A percentile compares a stretch with the other conserved stretches of the same genome.
Evolutionary conservation across 2,113 vertebrate species (phyloP).

Genomic region (Turdus rufiventris): DNA sequence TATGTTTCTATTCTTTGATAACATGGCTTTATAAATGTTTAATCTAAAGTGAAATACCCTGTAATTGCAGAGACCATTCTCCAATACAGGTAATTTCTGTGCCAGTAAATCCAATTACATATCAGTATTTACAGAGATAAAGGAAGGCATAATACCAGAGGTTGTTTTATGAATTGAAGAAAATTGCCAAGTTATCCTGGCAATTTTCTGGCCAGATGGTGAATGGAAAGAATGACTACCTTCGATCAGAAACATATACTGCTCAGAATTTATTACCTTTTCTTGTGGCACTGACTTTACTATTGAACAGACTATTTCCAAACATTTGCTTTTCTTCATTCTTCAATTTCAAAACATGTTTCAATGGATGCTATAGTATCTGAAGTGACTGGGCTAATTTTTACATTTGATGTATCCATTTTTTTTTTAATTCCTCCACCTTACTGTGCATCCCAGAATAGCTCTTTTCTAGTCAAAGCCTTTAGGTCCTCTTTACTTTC

Average conservation of each 20-base stretch:
- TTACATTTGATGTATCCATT: background rate
- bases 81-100: background rate
- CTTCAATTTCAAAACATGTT: background rate
- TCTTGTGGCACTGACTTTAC: background rate
- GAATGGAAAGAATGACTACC: background rate
- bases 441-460: background rate
- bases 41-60: background rate
- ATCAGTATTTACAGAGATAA: background rate
- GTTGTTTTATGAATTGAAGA: background rate
- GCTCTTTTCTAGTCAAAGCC: background rate
- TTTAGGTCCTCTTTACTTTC: background rate
- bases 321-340: background rate
- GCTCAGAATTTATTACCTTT: background rate
- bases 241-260: background rate
- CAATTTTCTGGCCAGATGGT: background rate
- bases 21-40: background rate
- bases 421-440: background rate
- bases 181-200: background rate
- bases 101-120: background rate
- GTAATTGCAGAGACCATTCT: background rate
- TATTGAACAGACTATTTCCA: background rate
- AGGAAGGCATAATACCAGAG: background rate
- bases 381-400: background rate
- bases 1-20: background rate
- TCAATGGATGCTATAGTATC: background rate